These are phyloP conservation scores for Drosophila bunnanda DNA, from an alignment of 2,888 invertebrate species.

Conservation along the genomic window DNA sequence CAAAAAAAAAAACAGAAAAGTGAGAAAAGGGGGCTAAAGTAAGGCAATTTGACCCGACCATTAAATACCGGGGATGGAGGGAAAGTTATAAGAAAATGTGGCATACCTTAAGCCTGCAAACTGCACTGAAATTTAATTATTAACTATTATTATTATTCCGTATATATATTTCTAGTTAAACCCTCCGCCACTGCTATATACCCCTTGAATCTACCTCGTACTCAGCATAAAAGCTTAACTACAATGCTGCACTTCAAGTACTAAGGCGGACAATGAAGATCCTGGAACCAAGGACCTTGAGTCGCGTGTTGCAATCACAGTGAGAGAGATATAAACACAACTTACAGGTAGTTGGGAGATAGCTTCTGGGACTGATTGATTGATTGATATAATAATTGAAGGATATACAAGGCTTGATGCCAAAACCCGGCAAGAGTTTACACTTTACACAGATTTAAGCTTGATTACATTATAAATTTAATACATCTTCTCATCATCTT, in stretches of 20 bases:
- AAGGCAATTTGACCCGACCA: background rate
- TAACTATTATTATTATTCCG: background rate
- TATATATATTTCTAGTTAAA: background rate
- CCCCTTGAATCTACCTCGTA: background rate
- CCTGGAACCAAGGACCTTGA: background rate
- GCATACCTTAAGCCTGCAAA: too few species aligned
- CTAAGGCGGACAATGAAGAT: slow-evolving; percentile 9
- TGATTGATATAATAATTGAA: slow-evolving; percentile 10
- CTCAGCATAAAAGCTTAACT: slow-evolving; percentile 1
- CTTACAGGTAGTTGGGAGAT: background rate
- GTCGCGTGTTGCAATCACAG: background rate
- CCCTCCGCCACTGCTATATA: background rate
- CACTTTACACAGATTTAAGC: too few species aligned
- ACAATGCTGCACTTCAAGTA: background rate
- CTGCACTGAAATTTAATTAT: background rate
- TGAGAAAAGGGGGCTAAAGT: background rate
- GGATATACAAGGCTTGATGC: background rate
- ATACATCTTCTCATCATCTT: too few species aligned
- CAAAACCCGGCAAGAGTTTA: too few species aligned
- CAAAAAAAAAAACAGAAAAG: background rate
- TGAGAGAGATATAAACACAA: background rate
- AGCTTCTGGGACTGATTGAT: slow-evolving; percentile 9
- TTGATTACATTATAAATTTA: too few species aligned
- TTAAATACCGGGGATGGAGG: background rate
- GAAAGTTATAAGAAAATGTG: too few species aligned